phyloP scores from a whole-genome alignment of 2,797 vertebrate genomes.

The Bovichtus variegatus region DNA sequence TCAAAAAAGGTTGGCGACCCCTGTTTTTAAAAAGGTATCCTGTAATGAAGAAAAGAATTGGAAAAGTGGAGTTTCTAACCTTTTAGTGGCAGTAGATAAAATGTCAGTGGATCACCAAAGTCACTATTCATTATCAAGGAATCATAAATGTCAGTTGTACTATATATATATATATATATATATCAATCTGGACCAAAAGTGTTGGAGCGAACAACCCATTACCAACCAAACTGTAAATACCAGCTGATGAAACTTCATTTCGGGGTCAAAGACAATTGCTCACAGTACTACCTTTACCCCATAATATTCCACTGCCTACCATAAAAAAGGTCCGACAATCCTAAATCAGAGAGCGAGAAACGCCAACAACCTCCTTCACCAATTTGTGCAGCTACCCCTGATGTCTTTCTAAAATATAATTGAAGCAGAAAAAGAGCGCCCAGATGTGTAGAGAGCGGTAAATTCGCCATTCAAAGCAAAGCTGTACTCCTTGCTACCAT shows the following conservation, averaged over 20 bases:
- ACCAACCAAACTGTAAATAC: conserved; percentile 10
- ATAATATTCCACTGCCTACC: not conserved
- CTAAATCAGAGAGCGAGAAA: not conserved
- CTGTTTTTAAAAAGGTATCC: no score
- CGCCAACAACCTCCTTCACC: conserved; percentile 2
- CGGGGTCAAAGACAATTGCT: conserved; percentile 2
- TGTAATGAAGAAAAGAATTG: not conserved
- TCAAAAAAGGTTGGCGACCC: no score
- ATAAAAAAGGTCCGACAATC: conserved; percentile 9
- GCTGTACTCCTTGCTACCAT: not conserved
- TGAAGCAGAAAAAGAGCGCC: conserved; percentile 44
- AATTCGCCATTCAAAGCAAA: conserved; percentile 48
- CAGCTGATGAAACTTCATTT: conserved; percentile 25
- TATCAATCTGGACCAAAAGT: not conserved
- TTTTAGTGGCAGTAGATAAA: not conserved
- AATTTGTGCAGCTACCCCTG: not conserved
- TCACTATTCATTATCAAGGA: not conserved
- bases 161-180: no score
- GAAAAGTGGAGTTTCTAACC: not conserved
- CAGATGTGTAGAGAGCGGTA: conserved; percentile 46
- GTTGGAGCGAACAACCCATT: not conserved
- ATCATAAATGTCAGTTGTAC: not conserved
- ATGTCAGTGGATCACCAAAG: not conserved
- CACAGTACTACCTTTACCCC: not conserved
- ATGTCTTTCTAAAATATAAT: conserved; percentile 49